A percentile compares a stretch with the other conserved stretches of the same genome.
These are phyloP conservation scores for Phylloscopus whistleri DNA, from an alignment of 2,113 vertebrate genomes.

Conservation along the genomic window DNA sequence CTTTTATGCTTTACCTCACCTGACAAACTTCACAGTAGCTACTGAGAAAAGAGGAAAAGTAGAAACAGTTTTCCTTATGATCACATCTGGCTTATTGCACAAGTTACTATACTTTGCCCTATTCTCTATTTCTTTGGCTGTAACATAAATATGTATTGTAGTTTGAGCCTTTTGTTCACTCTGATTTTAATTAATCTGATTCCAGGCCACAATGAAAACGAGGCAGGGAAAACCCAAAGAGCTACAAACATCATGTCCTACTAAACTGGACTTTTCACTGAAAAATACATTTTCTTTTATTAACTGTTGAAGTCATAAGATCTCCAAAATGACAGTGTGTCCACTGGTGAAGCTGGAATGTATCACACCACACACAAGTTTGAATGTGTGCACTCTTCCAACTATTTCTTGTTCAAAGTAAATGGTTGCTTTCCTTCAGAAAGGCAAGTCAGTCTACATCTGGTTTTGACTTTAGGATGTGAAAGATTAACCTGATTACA, in stretches of 20 bases:
- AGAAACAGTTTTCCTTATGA: neutral
- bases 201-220: neutral
- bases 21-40: neutral
- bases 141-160: neutral
- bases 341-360: neutral
- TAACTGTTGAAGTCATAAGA: neutral
- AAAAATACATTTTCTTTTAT: neutral
- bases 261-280: neutral
- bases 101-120: neutral
- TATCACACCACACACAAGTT: neutral
- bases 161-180: neutral
- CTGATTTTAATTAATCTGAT: neutral
- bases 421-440: neutral
- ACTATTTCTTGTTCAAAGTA: neutral
- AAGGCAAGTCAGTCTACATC: neutral
- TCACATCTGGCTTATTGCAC: neutral
- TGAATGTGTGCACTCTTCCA: neutral
- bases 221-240: neutral
- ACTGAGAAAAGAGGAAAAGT: neutral
- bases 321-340: neutral
- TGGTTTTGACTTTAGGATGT: neutral
- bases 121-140: neutral
- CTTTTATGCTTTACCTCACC: neutral
- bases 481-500: neutral
- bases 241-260: neutral